A percentile compares a stretch with the other conserved stretches of the same genome.
These are phyloP conservation scores for Rhabdophis nuchalis DNA, from an alignment of 2,797 vertebrate genomes.

Conservation along the genomic window DNA sequence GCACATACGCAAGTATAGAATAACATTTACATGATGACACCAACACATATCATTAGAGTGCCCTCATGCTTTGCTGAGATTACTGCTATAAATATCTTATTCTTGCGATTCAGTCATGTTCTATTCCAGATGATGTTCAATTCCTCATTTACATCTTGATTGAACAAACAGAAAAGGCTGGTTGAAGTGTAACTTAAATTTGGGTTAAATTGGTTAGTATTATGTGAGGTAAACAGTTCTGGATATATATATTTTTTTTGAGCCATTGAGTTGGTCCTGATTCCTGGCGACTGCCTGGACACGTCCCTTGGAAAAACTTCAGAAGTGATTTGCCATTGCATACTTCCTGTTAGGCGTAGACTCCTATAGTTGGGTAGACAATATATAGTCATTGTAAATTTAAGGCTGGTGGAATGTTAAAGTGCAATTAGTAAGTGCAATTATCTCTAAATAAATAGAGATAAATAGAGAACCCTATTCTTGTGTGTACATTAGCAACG, in stretches of 20 bases:
- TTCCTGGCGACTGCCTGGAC: not conserved
- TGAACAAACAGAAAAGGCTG: not conserved
- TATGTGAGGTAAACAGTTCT: not conserved
- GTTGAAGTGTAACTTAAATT: not conserved
- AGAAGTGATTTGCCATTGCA: not conserved
- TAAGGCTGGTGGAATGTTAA: no score
- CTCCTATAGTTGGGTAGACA: no score
- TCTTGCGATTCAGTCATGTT: not conserved
- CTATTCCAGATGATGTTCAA: not conserved
- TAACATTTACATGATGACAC: not conserved
- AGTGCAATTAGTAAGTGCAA: no score
- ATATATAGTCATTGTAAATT: no score
- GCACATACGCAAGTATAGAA: not conserved
- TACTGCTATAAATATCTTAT: not conserved
- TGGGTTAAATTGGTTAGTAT: not conserved
- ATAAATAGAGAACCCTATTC: no score
- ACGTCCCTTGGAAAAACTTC: not conserved
- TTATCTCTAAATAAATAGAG: no score
- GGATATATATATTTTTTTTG: not conserved
- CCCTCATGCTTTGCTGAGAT: not conserved
- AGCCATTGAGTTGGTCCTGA: not conserved
- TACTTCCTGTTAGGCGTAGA: no score
- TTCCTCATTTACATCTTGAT: not conserved
- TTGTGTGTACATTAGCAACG: no score
- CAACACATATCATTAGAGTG: not conserved